Evolutionary conservation across 2,888 invertebrate species (phyloP).

Genomic region (Strigamia transsilvanica): DNA sequence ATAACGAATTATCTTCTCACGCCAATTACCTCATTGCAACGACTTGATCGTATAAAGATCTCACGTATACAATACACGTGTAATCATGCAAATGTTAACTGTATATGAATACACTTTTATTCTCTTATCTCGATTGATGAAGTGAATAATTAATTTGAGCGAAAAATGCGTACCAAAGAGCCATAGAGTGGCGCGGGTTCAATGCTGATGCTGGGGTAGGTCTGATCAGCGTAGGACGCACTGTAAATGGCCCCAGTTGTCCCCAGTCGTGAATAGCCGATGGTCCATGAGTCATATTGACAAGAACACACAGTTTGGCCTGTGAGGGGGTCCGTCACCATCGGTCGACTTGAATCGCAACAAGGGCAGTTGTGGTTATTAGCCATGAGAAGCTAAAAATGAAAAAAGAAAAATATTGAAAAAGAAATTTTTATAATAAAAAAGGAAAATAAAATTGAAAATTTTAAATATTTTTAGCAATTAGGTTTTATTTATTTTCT

Average conservation of each 20-base stretch:
- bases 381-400: constrained; percentile 46
- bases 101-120: no score
- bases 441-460: neutral
- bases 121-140: neutral
- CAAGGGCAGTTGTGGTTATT: constrained; percentile 67
- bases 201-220: constrained; percentile 90
- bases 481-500: neutral
- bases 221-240: constrained; percentile 88
- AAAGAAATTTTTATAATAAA: neutral
- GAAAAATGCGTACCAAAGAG: constrained; percentile 80
- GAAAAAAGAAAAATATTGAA: neutral
- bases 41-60: neutral
- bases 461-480: neutral
- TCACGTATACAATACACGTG: neutral
- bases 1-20: neutral
- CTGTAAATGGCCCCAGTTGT: constrained; percentile 72
- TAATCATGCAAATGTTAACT: no score
- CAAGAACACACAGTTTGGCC: constrained; percentile 94
- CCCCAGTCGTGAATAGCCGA: constrained; percentile 62
- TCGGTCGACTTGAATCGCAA: constrained; percentile 89
- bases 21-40: constrained; percentile 11
- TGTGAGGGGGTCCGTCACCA: constrained; percentile 91
- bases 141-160: neutral
- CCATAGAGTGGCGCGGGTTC: constrained; percentile 96
- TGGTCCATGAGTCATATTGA: constrained; percentile 88